Base-by-base conservation (phyloP, 2,888 invertebrate species). In the Limnephilus rhombicus region DNA sequence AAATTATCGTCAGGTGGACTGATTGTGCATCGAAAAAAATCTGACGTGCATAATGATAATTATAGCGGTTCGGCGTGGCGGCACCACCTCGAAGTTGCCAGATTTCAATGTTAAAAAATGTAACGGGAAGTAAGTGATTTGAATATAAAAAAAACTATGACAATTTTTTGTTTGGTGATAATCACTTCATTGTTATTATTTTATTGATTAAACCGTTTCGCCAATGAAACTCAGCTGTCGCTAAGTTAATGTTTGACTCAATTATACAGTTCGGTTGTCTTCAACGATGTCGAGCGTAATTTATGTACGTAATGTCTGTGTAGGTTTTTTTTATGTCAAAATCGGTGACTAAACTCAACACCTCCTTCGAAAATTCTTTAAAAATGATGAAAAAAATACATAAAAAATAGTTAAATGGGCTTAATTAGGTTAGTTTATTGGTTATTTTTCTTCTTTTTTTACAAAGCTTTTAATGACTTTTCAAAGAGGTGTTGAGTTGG, bases 101-200 rank as follows among this genome's bases (percentile, higher is more conserved):
- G 24, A 85, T 41, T 85, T 85, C 85, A 45, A 45, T 85, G 85
- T n/a, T 85, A 85, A 41, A 85, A 37, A 41, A 24, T 68, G 24
- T 85, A 85, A 85, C 45, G 45, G 85, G 18, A 85, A n/a, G n/a
- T 24, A n/a, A 41, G 37, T n/a, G 85, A 85, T 37, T 85, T 85
- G 34, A 41, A 41, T 85, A 37, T 12, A 5, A 24, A 85, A 45
- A n/a, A 85, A 37, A 85, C 5, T 2, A 24, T 7, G 5, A 24
- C 9, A 68, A 7, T 68, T 68, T 68, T 68, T 68, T 7, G 24
- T n/a, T 0, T 24, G 68, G 24, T 24, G n/a, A 68, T 68, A 68
- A 24, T 68, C 24, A 68, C 68, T 68, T 68, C 68, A 0, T 24
- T 68, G 68, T 68, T 24, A n/a, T 53, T 15, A 15, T 68, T 68